Evolutionary conservation across 1,140 invertebrate species (phyloP).

Genomic region (Neodiprion virginianus): DNA sequence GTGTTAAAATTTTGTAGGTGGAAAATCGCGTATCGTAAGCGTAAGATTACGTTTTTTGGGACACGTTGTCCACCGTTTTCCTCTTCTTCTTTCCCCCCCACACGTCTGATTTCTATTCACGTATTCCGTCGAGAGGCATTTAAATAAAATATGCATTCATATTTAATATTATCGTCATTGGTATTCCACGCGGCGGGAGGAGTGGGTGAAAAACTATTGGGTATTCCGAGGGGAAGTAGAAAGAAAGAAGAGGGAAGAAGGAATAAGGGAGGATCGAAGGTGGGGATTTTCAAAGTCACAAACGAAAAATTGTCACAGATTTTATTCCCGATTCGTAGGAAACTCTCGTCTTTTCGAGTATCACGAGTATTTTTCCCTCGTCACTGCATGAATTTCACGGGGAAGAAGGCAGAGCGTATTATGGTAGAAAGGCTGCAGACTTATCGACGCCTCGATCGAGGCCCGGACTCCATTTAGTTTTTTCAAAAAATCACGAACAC

Average conservation of each 20-base stretch:
- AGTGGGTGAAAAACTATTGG: neutral
- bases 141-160: constrained; percentile 3
- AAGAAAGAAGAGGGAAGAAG: neutral
- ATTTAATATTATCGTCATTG: neutral
- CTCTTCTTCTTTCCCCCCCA: too few species aligned
- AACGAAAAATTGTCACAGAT: neutral
- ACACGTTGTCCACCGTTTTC: too few species aligned
- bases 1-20: too few species aligned
- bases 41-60: too few species aligned
- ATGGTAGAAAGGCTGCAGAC: neutral
- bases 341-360: neutral
- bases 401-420: neutral
- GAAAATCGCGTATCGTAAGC: too few species aligned
- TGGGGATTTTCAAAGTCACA: too few species aligned
- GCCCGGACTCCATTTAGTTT: neutral
- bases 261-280: too few species aligned
- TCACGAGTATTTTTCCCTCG: neutral
- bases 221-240: neutral
- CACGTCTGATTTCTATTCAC: neutral
- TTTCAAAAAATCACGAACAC: too few species aligned
- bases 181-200: neutral
- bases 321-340: neutral
- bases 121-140: neutral
- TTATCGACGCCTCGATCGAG: neutral
- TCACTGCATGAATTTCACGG: neutral